Base-by-base conservation (phyloP, 2,113 vertebrate genomes). In the mouse (Mus musculus) region DNA sequence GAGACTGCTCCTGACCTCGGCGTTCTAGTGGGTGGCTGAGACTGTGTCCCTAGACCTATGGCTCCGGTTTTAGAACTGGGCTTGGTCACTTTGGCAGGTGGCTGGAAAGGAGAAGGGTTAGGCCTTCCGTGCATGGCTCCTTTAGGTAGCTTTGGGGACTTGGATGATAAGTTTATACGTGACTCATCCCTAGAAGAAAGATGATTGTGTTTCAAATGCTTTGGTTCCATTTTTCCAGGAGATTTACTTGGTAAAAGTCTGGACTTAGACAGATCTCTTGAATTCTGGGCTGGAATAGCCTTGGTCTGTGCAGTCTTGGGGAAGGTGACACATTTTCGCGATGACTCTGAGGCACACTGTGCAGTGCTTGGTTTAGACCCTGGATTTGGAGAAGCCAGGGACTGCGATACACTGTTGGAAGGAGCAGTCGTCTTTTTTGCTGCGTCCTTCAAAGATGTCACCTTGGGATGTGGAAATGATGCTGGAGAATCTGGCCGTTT, bases 281-380 rank as follows among this genome's bases (percentile, higher is more conserved):
- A 33, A 11, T 92, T 91, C 65, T 42, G 96, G 85, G 96, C 39
- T 7, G 76, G 76, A 30, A 81, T 3, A 90, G 85, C 49, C 91
- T 98, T 98, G 93, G 94, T 61, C 94, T 97, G 98, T 39, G 96
- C 72, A 89, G 81, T 94, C 87, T 92, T 97, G 0, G 99, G 98
- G 26, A 99, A 98, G n/a, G 98, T 96, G 93, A 98, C 98, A 71
- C 95, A 98, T 97, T 99, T 99, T 95, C 98, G 98, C 82, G 98
- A 80, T 0, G 98, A 98, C 96, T 99, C 98, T 0, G 99, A 98
- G n/a, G 98, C 98, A 89, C 98, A 97, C 0, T 98, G 52, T 30
- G 81, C 98, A 56, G 92, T 98, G 94, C 98, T 97, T 0, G 94
- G 80, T 67, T 97, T 98, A 36, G 96, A 96, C 19, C 33, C 76